Evolutionary conservation across 2,797 vertebrate genomes (phyloP), one percentile per base, ranked within the genome.

Genomic region (Loris lydekkerianus): DNA sequence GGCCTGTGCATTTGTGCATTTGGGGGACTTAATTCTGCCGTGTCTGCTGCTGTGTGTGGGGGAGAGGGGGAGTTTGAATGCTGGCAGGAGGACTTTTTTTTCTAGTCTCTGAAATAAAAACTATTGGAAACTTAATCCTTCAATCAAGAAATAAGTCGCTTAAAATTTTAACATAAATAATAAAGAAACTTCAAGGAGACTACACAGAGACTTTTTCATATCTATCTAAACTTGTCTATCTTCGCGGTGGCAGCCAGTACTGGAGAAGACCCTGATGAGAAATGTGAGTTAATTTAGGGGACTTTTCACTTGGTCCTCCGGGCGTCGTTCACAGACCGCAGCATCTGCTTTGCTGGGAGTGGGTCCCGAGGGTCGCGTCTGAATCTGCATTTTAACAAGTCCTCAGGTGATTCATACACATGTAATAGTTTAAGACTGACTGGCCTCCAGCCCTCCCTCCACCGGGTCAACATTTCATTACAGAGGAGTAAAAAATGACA

Each of bases 31-130:
- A 20, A 75, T 31, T 84, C 63, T 91, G 67, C 37, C 63, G n/a
- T 6, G 6, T 11, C 14, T 15, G 49, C 13, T 13, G 4, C 13
- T 53, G 49, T 15, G 49, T 49, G 49, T 14, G 49, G 14, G 49
- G 49, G 49, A 15, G 10, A 10, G 4, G n/a, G 49, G 37, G 10
- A 63, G 27, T 75, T 1, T 63, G 25, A 78, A 72, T 31, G 73
- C 20, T 86, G 25, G 8, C 13, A 61, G 60, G 6, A 75, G 21
- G 7, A 0, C 65, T 73, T 21, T 29, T 75, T 83, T 10, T 4
- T 29, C 31, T 14, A 82, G 17, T n/a, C 20, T 91, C 65, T 6
- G 76, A 95, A 90, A 93, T 73, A 80, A 75, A 69, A 56, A 23
- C 29, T 17, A 37, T 14, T 27, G 7, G 27, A 58, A 70, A n/a